Percentiles rank a stretch among this genome's conserved stretches.
Conservation (phyloP, 2,797 vertebrate species). For the Lates japonicus region DNA sequence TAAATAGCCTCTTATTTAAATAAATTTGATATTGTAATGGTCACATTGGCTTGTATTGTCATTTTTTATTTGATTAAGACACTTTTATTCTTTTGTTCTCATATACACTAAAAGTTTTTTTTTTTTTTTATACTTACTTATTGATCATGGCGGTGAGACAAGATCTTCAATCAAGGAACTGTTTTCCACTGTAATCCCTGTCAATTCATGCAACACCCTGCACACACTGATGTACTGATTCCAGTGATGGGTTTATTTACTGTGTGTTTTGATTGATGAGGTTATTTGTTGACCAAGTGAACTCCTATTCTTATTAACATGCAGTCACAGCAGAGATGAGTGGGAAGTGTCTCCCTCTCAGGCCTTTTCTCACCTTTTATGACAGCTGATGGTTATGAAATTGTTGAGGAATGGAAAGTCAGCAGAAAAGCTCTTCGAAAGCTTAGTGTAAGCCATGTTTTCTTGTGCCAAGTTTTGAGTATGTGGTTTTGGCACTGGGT, state of each 20-base stretch:
- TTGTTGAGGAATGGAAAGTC: conserved; percentile 40
- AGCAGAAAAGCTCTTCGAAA: conserved; percentile 47
- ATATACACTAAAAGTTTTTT: neutral
- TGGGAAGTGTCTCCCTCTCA: conserved; percentile 28
- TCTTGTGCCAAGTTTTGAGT: conserved; percentile 52
- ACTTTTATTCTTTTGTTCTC: neutral
- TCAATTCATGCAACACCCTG: neutral
- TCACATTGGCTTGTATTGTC: neutral
- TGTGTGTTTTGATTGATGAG: conserved; percentile 29
- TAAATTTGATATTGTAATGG: neutral
- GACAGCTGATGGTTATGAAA: conserved; percentile 38
- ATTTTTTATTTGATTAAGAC: neutral
- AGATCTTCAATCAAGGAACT: neutral
- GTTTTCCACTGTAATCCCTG: neutral
- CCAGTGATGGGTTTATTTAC: neutral
- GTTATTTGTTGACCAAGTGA: conserved; percentile 11
- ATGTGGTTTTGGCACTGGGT: conserved; percentile 65
- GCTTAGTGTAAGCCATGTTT: conserved; percentile 24
- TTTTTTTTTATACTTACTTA: neutral
- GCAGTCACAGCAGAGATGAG: conserved; percentile 1
- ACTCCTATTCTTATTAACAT: conserved; percentile 13
- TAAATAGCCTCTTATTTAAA: neutral
- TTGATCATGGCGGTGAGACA: neutral
- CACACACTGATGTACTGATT: neutral
- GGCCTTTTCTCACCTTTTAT: conserved; percentile 50